Percentiles rank a stretch among this genome's conserved stretches.
phyloP scores from a whole-genome alignment of 35 echinoderm and acorn worm genomes.

The Stichopus chloronotus region DNA sequence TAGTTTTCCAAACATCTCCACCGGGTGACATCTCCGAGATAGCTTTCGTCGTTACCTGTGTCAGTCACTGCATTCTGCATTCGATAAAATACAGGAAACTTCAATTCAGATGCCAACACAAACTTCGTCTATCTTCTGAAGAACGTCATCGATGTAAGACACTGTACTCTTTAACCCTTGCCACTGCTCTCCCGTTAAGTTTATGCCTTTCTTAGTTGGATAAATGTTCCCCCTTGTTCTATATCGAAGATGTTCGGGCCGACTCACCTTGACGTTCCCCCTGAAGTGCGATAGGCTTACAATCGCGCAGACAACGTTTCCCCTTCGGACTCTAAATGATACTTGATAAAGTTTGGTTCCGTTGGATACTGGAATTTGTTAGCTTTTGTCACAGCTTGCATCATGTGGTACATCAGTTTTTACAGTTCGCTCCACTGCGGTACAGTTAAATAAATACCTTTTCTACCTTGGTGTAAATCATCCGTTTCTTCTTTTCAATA shows the following conservation, averaged over 20 bases:
- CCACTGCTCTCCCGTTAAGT: slow-evolving; percentile 32
- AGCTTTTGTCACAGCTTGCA: neutral
- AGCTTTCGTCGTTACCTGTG: neutral
- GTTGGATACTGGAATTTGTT: neutral
- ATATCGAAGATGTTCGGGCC: neutral
- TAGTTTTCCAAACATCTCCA: neutral
- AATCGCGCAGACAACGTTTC: neutral
- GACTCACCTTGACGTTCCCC: neutral
- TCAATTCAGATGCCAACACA: no score
- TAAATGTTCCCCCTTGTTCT: neutral
- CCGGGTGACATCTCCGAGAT: slow-evolving; percentile 7
- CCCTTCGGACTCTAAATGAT: neutral
- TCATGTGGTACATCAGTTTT: neutral
- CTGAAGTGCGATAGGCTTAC: neutral
- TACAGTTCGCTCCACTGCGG: slow-evolving; percentile 16
- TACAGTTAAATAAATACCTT: slow-evolving; percentile 9
- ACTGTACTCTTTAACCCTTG: neutral
- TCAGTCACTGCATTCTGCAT: neutral
- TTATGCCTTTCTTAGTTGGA: slow-evolving; percentile 46
- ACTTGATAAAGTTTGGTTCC: no score
- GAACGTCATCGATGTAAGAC: neutral
- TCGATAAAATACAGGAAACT: neutral
- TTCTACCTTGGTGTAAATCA: neutral
- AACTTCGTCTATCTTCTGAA: neutral
- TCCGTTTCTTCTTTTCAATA: neutral